Evolutionary conservation across 2,888 invertebrate genomes (phyloP), one percentile per base, ranked within the genome.

Genomic region (Drosophila meridionalis): DNA sequence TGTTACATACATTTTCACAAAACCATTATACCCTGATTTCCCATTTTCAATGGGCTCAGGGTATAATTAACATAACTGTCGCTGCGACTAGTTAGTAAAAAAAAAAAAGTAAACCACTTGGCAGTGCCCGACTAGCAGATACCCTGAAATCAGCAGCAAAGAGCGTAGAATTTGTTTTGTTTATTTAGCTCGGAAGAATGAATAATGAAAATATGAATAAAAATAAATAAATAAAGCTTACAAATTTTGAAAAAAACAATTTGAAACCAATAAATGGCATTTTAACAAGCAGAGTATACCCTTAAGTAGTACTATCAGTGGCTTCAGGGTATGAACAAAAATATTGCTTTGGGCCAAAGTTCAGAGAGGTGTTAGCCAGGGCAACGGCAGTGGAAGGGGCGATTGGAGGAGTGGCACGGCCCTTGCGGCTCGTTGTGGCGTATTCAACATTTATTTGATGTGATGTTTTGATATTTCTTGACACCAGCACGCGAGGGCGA

Each of bases 391-490:
- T 64, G 53, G 69, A 11, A 14, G 61, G 66, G 60, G 59, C 36
- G 34, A 9, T n/a, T 11, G 48, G 47, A 50, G 60, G 65, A 53
- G 66, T 43, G 55, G 69, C 48, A 42, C 26, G 59, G 66, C 61
- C 59, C 60, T 42, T 50, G 69, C 60, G 71, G 57, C 62, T 73
- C 78, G 73, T 58, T 84, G 69, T 76, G 71, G 87, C 77, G 69
- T 83, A 88, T 89, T 91, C 88, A 91, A 91, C 90, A 91, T 92
- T 92, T 92, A 92, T 92, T 92, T 92, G 93, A 92, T 92, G 92
- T 92, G 92, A 92, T 93, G 92, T 92, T 93, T 92, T 93, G 92
- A 93, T 92, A 92, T 92, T 91, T 92, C 87, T 91, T 93, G 92
- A 92, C 92, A 92, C 92, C 91, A 92, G 90, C 92, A 93, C 92